Percentiles rank a stretch among this genome's conserved stretches.
Evolutionary conservation across 2,888 invertebrate genomes (phyloP).

Genomic region (Drosophila austrosaltans): DNA sequence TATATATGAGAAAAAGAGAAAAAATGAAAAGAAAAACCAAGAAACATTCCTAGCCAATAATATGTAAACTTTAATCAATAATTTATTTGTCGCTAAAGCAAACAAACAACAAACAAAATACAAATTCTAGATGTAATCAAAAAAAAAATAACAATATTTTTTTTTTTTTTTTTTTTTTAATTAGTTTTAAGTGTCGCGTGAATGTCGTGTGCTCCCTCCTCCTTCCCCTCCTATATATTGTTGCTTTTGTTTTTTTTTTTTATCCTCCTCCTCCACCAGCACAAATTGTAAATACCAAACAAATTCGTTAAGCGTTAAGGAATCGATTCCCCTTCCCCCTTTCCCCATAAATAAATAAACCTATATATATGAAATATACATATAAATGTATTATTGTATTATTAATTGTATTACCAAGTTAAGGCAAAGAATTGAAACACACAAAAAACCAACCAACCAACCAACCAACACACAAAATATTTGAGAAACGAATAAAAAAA

Average conservation of each 20-base stretch:
- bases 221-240: not conserved
- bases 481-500: conserved; percentile 63
- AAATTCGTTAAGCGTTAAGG: conserved; percentile 61
- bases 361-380: conserved; percentile 9
- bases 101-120: conserved; percentile 28
- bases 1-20: conserved; percentile 18
- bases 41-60: conserved; percentile 73
- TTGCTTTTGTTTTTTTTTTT: conserved; percentile 59
- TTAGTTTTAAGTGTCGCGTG: conserved; percentile 64
- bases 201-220: conserved; percentile 48
- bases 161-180: conserved; percentile 51
- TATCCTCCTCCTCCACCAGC: conserved; percentile 40
- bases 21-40: conserved; percentile 35
- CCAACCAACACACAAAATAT: conserved; percentile 47
- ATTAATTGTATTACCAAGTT: conserved; percentile 69
- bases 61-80: conserved; percentile 48
- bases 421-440: conserved; percentile 46
- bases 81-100: conserved; percentile 62
- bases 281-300: conserved; percentile 67
- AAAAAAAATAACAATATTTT: conserved; percentile 5
- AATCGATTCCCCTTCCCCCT: conserved; percentile 1
- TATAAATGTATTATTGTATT: conserved; percentile 65
- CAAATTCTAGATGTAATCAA: conserved; percentile 65
- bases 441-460: conserved; percentile 42
- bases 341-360: conserved; percentile 34